Evolutionary conservation across 2,888 invertebrate genomes (phyloP), one percentile per base, ranked within the genome.

Genomic region (Gasteruption jaculator): DNA sequence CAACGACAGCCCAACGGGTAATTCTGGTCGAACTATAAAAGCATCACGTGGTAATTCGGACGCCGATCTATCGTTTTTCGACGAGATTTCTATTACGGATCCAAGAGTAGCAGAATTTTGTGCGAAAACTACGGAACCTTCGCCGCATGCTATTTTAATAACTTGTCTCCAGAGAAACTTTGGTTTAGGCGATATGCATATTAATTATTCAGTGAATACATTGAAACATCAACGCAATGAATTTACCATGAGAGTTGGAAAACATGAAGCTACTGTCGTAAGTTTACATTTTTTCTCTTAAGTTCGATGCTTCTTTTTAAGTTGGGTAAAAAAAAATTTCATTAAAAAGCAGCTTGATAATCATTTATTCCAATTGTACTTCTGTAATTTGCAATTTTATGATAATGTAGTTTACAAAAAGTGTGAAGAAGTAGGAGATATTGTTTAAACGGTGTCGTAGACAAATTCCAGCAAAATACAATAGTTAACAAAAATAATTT

Each of bases 41-140:
- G 64, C 70, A 4, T 66, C 68, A 0, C 61, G 65, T 42, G 57
- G 58, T 12, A 68, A 67, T 48, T 58, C 68, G 2, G 70, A 71
- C 38, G 62, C 69, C 4, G 70, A 71, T 54, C 48, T 71, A 10
- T 68, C 70, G 2, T 91, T 91, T 63, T 93, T 93, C 68, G 95
- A 97, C 74, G 86, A 89, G 70, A 89, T 97, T 53, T 82, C 85
- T 54, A 89, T 97, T 41, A 89, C 89, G 65, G 96, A 97, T 77
- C 92, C 94, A 0, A 80, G 96, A 51, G 90, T 97, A 19, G 82
- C 88, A 30, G 94, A 95, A 72, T 86, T 96, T 71, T 96, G 95
- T 73, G 86, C 87, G n/a, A 92, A 92, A 69, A 91, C 94, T 0
- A 93, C 94, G 33, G 95, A 96, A 73, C 93, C 93, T 0, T 86